Percentiles rank a stretch among this genome's conserved stretches.
phyloP scores from a whole-genome alignment of 2,113 vertebrate genomes.

The Sylvicapra grimmia region DNA sequence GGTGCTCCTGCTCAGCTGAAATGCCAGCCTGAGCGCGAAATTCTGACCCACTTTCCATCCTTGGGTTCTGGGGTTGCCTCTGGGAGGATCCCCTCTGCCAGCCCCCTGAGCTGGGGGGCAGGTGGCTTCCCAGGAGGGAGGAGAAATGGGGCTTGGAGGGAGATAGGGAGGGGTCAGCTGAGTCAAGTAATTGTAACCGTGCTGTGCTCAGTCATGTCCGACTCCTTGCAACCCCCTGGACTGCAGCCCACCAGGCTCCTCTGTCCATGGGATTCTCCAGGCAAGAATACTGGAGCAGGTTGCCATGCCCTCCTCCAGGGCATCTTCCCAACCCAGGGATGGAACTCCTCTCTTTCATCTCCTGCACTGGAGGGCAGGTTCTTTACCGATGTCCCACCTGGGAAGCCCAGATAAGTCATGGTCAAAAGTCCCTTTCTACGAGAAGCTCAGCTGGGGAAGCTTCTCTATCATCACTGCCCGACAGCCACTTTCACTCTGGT shows the following conservation, averaged over 20 bases:
- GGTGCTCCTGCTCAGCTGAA: background rate
- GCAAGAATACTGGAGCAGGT: background rate
- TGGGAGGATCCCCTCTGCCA: background rate
- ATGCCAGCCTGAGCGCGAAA: too few relatives aligned
- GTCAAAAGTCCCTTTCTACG: background rate
- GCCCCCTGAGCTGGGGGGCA: background rate
- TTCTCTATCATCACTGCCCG: background rate
- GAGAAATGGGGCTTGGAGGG: background rate
- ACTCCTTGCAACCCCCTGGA: background rate
- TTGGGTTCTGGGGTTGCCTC: background rate
- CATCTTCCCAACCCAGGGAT: background rate
- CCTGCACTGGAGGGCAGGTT: background rate
- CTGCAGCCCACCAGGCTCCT: background rate
- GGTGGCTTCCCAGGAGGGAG: background rate
- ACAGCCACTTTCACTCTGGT: background rate
- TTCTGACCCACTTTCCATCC: background rate
- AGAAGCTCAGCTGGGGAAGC: background rate
- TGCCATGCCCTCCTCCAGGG: background rate
- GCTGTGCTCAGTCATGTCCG: background rate
- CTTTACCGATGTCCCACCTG: background rate
- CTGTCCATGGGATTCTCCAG: background rate
- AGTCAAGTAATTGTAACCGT: background rate
- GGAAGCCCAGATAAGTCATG: background rate
- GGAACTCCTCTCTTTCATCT: background rate
- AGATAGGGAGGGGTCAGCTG: background rate